Evolutionary conservation across 1,140 invertebrate genomes (phyloP), one percentile per base, ranked within the genome.

Genomic region (Matsumurasca onukii): DNA sequence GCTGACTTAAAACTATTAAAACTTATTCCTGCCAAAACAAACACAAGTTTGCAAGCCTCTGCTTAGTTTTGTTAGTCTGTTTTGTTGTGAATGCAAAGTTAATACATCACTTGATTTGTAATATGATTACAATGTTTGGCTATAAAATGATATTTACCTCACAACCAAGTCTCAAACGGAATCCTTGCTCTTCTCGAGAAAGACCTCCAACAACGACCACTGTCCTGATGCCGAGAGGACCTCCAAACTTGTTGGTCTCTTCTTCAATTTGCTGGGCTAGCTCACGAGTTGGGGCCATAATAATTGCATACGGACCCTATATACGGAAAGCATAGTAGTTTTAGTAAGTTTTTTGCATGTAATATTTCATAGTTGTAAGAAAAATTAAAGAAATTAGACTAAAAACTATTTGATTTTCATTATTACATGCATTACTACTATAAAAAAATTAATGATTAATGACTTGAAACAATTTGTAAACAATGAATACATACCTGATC

Each of bases 211-310:
- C 98, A 45, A 99, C 94, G 5, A 98, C 95, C 0, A 99, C 97
- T 30, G 97, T 98, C 66, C 95, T 86, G 57, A 99, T 98, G 27
- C 94, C 95, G 9, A 99, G 82, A 2, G 92, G 92, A 73, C 93
- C 88, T 25, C 97, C 98, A 84, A 99, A 99, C 81, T 98, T 99
- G 68, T 92, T 92, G 0, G 96, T 97, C 82, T 99, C 98, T 81
- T 99, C 97, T 82, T 99, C 98, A 75, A 99, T 99, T 82, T 99
- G 98, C 78, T 99, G 97, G 0, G 98, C 98, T 82, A 99, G 89
- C 80, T 99, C 98, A 82, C 98, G 89, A 55, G 98, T 99, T 0
- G 98, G 98, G 0, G 98, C 97, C 77, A 99, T 84, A 77, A 99
- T 99, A 31, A 99, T 95, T 39, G 98, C 97, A 82, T 99, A 99